phyloP scores from a whole-genome alignment of 2,888 invertebrate genomes.

The Gymnoscelis rufifasciata region DNA sequence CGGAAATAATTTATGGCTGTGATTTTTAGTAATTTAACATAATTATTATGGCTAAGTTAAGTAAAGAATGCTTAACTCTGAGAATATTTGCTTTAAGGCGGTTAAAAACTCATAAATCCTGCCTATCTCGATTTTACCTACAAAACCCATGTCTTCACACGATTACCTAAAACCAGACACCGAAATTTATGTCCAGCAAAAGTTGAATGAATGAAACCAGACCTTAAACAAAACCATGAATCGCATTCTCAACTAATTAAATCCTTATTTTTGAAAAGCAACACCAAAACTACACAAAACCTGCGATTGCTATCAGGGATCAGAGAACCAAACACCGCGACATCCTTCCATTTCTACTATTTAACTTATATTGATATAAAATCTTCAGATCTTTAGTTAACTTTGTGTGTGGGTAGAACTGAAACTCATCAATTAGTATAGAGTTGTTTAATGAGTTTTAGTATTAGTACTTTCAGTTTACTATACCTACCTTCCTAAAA shows the following conservation, averaged over 20 bases:
- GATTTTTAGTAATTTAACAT: too few species aligned
- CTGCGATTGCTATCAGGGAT: slow-evolving; percentile 55
- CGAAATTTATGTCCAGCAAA: slow-evolving; percentile 3
- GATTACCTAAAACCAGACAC: background rate
- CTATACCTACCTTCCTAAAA: too few species aligned
- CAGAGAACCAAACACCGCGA: slow-evolving; percentile 48
- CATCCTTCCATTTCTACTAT: slow-evolving; percentile 69
- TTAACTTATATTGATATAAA: slow-evolving; percentile 41
- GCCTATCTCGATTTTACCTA: too few species aligned
- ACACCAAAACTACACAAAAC: slow-evolving; percentile 39
- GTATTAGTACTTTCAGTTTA: background rate
- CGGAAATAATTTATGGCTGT: background rate
- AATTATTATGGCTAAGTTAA: too few species aligned
- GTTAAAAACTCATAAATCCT: too few species aligned
- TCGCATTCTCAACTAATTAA: slow-evolving; percentile 13
- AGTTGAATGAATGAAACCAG: slow-evolving; percentile 14
- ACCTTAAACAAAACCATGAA: slow-evolving; percentile 6
- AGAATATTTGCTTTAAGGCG: too few species aligned
- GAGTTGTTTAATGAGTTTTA: too few species aligned
- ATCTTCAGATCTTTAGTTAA: background rate
- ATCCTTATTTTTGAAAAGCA: slow-evolving; percentile 22
- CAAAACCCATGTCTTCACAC: too few species aligned
- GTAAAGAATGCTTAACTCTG: too few species aligned
- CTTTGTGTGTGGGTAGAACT: background rate
- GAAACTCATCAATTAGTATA: too few species aligned